phyloP scores from a whole-genome alignment of 1,140 invertebrate species.

The Calycopis cecrops region DNA sequence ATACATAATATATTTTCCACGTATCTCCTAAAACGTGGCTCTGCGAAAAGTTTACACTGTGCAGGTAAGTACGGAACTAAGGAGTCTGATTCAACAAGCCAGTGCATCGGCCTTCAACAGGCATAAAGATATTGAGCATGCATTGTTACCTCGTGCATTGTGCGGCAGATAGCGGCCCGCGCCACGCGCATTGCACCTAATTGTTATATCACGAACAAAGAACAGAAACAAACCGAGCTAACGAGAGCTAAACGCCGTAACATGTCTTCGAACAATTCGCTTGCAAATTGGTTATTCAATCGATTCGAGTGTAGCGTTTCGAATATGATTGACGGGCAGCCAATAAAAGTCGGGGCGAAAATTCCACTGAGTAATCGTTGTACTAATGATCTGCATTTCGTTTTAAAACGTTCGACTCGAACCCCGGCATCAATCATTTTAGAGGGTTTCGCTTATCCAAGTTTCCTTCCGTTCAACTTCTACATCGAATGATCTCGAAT shows the following conservation, averaged over 20 bases:
- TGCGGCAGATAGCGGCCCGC: slow-evolving; percentile 54
- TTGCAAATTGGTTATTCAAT: slow-evolving; percentile 44
- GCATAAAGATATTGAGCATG: slow-evolving; percentile 67
- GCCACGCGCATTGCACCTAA: slow-evolving; percentile 60
- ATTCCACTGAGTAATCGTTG: slow-evolving; percentile 43
- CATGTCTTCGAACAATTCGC: slow-evolving; percentile 66
- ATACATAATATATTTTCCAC: too few species aligned
- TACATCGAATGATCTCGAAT: slow-evolving; percentile 70
- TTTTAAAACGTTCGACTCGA: slow-evolving; percentile 61
- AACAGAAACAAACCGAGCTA: slow-evolving; percentile 53
- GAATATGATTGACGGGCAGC: slow-evolving; percentile 43
- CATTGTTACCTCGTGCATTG: slow-evolving; percentile 55
- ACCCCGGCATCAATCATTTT: slow-evolving; percentile 72
- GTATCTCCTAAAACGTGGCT: neutral
- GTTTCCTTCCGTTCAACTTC: slow-evolving; percentile 68
- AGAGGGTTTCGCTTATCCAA: slow-evolving; percentile 72
- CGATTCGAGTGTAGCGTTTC: slow-evolving; percentile 18
- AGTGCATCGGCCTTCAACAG: slow-evolving; percentile 61
- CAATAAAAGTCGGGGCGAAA: slow-evolving; percentile 38
- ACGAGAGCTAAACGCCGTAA: slow-evolving; percentile 67
- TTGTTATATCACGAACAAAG: slow-evolving; percentile 66
- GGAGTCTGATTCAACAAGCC: slow-evolving; percentile 53
- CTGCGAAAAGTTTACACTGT: slow-evolving; percentile 25
- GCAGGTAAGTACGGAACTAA: slow-evolving; percentile 37
- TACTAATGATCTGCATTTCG: slow-evolving; percentile 68